Evolutionary conservation across 2,888 invertebrate species (phyloP).

Genomic region (Vanessa cardui): DNA sequence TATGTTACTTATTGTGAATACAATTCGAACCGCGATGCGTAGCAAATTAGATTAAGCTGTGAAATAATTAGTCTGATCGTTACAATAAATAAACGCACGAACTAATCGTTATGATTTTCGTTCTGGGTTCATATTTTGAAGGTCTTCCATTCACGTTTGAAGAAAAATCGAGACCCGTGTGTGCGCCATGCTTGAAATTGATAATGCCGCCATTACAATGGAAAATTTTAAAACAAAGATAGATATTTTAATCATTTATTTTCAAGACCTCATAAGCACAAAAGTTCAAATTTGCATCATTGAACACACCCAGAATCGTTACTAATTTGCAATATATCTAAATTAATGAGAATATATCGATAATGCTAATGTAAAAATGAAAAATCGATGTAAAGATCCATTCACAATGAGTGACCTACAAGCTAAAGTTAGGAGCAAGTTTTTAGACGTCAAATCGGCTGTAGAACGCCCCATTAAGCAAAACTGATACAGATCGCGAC

Average conservation of each 20-base stretch:
- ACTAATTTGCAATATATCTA: background rate
- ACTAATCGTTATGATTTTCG: conserved; percentile 39
- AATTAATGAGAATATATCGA: conserved; percentile 9
- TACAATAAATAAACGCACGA: conserved; percentile 53
- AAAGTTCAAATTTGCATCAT: conserved; percentile 2
- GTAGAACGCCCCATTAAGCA: conserved; percentile 73
- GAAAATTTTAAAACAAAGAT: conserved; percentile 7
- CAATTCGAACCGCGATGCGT: conserved; percentile 53
- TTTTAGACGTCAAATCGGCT: conserved; percentile 49
- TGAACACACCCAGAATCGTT: background rate
- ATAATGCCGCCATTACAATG: conserved; percentile 10
- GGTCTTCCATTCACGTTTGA: conserved; percentile 22
- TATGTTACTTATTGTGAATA: conserved; percentile 25
- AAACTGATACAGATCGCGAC: conserved; percentile 75
- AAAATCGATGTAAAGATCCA: conserved; percentile 21
- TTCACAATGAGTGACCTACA: conserved; percentile 34
- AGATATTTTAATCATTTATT: background rate
- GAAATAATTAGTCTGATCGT: conserved; percentile 69
- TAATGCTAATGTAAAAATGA: conserved; percentile 15
- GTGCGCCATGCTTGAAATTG: conserved; percentile 16
- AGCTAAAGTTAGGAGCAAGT: conserved; percentile 38
- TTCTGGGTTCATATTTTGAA: conserved; percentile 31
- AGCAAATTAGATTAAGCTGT: conserved; percentile 72
- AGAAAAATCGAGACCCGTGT: conserved; percentile 18
- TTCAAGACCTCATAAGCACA: background rate